Conservation (phyloP, 2,113 vertebrate species). For the Petrocephalus microphthalmus region DNA sequence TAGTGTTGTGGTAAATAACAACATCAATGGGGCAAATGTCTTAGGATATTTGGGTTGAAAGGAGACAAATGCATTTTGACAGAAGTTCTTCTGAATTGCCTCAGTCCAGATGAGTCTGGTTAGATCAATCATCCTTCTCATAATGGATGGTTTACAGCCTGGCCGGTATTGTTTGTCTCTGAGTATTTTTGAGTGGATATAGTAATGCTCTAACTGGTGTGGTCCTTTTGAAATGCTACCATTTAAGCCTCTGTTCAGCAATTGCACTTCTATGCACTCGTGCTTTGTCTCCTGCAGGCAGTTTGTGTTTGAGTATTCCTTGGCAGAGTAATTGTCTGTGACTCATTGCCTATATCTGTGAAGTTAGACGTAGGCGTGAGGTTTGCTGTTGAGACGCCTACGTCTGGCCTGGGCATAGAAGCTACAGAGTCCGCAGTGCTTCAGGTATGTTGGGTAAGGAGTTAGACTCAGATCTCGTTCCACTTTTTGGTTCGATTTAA, state of each 20-base stretch:
- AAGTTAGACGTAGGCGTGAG: constrained; percentile 8
- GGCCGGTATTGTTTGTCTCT: neutral
- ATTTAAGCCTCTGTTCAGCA: neutral
- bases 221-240: neutral
- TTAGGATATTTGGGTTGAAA: neutral
- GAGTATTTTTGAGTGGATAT: neutral
- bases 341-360: constrained; percentile 11
- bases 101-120: neutral
- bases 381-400: neutral
- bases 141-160: neutral
- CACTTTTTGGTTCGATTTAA: neutral
- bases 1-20: neutral
- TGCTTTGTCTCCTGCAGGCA: constrained; percentile 2
- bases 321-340: constrained; percentile 8
- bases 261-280: neutral
- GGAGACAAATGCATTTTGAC: neutral
- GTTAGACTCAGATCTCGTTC: neutral
- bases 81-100: neutral
- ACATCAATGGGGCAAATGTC: neutral
- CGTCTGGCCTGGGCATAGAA: neutral
- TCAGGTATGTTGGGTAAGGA: neutral
- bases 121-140: neutral
- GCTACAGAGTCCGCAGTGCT: neutral
- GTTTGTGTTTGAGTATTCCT: neutral
- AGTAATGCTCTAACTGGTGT: neutral